These are phyloP conservation scores for Eupithecia vulgata DNA, from an alignment of 2,888 invertebrate species.

Conservation along the genomic window DNA sequence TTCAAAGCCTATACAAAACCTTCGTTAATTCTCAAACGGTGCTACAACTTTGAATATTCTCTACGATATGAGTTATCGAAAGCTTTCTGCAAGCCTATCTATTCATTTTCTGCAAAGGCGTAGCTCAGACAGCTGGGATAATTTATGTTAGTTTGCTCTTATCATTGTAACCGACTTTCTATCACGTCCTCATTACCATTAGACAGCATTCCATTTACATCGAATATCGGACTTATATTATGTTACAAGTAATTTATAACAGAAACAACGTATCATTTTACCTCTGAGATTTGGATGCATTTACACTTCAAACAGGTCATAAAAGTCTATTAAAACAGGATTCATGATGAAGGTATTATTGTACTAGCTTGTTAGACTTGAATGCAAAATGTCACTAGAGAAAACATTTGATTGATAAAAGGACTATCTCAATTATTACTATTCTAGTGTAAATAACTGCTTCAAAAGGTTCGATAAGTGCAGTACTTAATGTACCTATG, in stretches of 20 bases:
- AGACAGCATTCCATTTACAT: slow-evolving; percentile 37
- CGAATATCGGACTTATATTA: slow-evolving; percentile 33
- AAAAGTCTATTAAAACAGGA: too few species aligned
- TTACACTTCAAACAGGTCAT: slow-evolving; percentile 5
- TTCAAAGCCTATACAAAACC: slow-evolving; percentile 1
- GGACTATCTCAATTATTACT: too few species aligned
- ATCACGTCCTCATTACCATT: slow-evolving; percentile 41
- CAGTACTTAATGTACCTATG: too few species aligned
- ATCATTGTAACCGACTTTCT: slow-evolving; percentile 34
- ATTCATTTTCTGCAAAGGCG: slow-evolving; percentile 33
- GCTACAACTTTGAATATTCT: slow-evolving; percentile 12
- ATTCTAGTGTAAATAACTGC: too few species aligned
- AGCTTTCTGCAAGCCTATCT: slow-evolving; percentile 21
- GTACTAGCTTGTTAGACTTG: background rate
- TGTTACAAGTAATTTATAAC: slow-evolving; percentile 38
- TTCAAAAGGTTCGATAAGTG: too few species aligned
- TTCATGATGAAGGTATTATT: too few species aligned
- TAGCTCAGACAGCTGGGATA: slow-evolving; percentile 26
- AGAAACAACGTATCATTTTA: slow-evolving; percentile 36
- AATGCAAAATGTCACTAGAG: background rate
- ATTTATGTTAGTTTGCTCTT: slow-evolving; percentile 30
- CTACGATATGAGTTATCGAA: slow-evolving; percentile 13
- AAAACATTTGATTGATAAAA: too few species aligned
- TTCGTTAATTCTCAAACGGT: slow-evolving; percentile 8
- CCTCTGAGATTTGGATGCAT: slow-evolving; percentile 8